Percentiles rank a stretch among this genome's conserved stretches.
These are phyloP conservation scores for Cassiopea andromeda DNA, from an alignment of 30 jellyfish, hydroid and myxozoan species.

Conservation along the genomic window DNA sequence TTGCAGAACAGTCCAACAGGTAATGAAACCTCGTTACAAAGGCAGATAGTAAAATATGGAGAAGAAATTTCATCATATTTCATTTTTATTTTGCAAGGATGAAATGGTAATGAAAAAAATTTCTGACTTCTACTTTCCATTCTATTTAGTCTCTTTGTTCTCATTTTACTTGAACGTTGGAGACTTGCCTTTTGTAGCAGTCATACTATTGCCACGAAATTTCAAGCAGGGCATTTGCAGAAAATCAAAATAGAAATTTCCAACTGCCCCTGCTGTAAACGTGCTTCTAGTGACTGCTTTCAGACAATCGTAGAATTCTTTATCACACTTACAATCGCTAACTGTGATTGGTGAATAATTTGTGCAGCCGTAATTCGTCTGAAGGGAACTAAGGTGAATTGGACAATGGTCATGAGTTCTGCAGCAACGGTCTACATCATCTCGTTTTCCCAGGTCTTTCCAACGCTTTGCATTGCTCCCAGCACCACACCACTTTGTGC, in stretches of 20 bases:
- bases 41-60: too few species aligned
- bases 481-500: conserved; percentile 70
- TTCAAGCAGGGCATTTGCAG: conserved; percentile 58
- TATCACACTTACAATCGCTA: conserved; percentile 66
- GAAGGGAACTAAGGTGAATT: neutral
- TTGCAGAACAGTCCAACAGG: too few species aligned
- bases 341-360: conserved; percentile 52
- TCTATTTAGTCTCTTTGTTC: neutral
- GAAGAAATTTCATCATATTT: too few species aligned
- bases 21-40: too few species aligned
- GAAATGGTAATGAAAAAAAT: too few species aligned
- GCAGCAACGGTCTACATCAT: conserved; percentile 68
- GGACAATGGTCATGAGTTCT: conserved; percentile 60
- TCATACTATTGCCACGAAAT: conserved; percentile 9
- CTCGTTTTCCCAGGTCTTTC: conserved; percentile 34
- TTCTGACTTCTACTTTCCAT: neutral
- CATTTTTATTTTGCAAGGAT: too few species aligned
- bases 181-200: conserved; percentile 21
- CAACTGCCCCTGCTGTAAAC: conserved; percentile 40
- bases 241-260: conserved; percentile 37
- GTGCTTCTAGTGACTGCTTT: conserved; percentile 30
- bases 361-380: neutral
- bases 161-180: conserved; percentile 5
- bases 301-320: conserved; percentile 55
- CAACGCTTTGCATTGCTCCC: conserved; percentile 54